Evolutionary conservation across 1,140 invertebrate species (phyloP).

Genomic region (Aphaenogaster rudis): DNA sequence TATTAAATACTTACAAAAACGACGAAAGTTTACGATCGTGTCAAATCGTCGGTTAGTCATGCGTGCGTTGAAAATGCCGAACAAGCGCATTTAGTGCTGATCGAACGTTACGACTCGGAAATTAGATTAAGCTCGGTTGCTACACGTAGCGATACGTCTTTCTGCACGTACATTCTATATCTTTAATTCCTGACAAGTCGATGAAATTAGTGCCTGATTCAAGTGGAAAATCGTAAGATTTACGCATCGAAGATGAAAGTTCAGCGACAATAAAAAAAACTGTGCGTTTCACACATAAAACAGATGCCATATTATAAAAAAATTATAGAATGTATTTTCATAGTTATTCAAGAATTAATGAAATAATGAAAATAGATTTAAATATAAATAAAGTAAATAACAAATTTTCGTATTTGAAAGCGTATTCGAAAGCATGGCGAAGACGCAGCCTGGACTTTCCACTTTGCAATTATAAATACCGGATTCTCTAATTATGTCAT

Average conservation of each 20-base stretch:
- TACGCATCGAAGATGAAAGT: background rate
- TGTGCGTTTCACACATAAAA: background rate
- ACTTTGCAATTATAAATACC: background rate
- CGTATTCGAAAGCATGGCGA: background rate
- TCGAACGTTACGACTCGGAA: constrained; percentile 24
- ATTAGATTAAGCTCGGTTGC: constrained; percentile 34
- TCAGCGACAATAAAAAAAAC: background rate
- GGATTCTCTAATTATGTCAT: background rate
- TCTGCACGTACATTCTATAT: constrained; percentile 2
- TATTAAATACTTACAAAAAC: constrained; percentile 20
- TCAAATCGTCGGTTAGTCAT: constrained; percentile 40
- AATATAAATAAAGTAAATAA: background rate
- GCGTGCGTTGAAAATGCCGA: constrained; percentile 40
- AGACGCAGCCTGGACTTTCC: background rate
- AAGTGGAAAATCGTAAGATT: background rate
- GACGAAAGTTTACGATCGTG: constrained; percentile 43
- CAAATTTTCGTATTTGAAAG: background rate
- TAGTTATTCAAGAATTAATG: background rate
- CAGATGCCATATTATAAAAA: background rate
- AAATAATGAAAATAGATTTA: background rate
- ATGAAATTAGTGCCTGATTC: background rate
- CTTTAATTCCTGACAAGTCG: constrained; percentile 1
- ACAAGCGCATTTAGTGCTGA: constrained; percentile 50
- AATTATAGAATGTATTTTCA: background rate
- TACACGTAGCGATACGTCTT: background rate